Percentiles rank a stretch among this genome's conserved stretches.
Conservation (phyloP, 2,888 invertebrate species). For the Drosophila birchii region DNA sequence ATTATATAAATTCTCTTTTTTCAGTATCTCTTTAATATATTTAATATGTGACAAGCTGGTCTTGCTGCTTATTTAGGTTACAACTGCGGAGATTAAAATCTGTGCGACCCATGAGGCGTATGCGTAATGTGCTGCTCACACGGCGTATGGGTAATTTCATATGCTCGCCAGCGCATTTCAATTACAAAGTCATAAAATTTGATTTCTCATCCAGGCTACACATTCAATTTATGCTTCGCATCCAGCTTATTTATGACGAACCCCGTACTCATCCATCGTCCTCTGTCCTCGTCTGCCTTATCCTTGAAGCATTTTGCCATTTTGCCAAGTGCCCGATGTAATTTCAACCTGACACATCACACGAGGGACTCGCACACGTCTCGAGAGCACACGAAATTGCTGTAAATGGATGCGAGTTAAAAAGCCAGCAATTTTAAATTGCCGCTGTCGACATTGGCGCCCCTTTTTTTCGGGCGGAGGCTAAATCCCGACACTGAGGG, state of each 20-base stretch:
- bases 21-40: too few species aligned
- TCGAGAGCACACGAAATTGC: slow-evolving; percentile 68
- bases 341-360: slow-evolving; percentile 74
- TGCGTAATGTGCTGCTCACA: slow-evolving; percentile 38
- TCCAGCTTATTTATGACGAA: slow-evolving; percentile 49
- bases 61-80: neutral
- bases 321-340: slow-evolving; percentile 72
- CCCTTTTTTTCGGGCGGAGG: slow-evolving; percentile 22
- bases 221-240: slow-evolving; percentile 57
- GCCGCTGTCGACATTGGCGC: slow-evolving; percentile 62
- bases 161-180: slow-evolving; percentile 67
- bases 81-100: slow-evolving; percentile 34
- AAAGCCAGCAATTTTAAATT: slow-evolving; percentile 80
- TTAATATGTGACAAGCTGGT: neutral
- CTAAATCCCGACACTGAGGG: slow-evolving; percentile 25
- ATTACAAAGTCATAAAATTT: slow-evolving; percentile 79
- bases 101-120: slow-evolving; percentile 41
- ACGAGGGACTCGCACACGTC: slow-evolving; percentile 54
- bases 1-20: neutral
- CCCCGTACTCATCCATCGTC: neutral
- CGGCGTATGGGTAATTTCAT: slow-evolving; percentile 42
- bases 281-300: slow-evolving; percentile 35
- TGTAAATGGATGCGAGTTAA: slow-evolving; percentile 80
- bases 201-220: slow-evolving; percentile 64
- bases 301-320: slow-evolving; percentile 56